Base-by-base conservation (phyloP, 1,140 invertebrate genomes). In the Stegodyphus dumicola region DNA sequence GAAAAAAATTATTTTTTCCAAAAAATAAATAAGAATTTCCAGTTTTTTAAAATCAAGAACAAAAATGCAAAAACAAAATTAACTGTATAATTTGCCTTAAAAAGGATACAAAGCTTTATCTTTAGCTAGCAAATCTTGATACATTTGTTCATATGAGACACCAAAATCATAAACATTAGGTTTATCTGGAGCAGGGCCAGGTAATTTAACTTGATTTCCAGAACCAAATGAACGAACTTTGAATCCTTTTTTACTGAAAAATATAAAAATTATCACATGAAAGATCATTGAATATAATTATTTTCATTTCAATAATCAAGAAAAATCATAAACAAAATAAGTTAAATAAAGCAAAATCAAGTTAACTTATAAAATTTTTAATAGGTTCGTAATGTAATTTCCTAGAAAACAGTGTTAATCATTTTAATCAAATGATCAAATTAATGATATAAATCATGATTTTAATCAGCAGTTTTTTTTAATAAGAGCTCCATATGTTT, bases 151-250 rank as follows among this genome's bases (percentile, higher is more conserved):
- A 90, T 99, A 99, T 0, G 95, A 94, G 52, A 95, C 95, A 79
- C 95, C 97, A 92, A 99, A 99, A 90, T 99, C 98, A 89, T 99
- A 99, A 85, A 98, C 94, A 91, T 99, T 99, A 10, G 99, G 99
- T 89, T 95, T 95, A 90, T 99, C 98, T 6, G 95, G 94, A 9
- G 98, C 94, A 83, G 96, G 94, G 65, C 99, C 99, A 67, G 99
- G 99, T 77, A 99, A 91, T 90, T 99, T 99, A 0, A 87, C 96
- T 90, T 97, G 96, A 90, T 98, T 98, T 48, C 99, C 99, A 66
- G 98, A 99, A 9, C 99, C 99, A 92, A 96, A 99, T 0, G 98
- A 99, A 89, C 95, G 93, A 1, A 99, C 98, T 89, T 94, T 94
- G 89, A 98, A 99, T 4, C 98, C 98, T 90, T 98, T 98, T 93